Percentiles rank a stretch among this genome's conserved stretches.
These are phyloP conservation scores for Suncus etruscus DNA, from an alignment of 2,113 vertebrate species.

Conservation along the genomic window DNA sequence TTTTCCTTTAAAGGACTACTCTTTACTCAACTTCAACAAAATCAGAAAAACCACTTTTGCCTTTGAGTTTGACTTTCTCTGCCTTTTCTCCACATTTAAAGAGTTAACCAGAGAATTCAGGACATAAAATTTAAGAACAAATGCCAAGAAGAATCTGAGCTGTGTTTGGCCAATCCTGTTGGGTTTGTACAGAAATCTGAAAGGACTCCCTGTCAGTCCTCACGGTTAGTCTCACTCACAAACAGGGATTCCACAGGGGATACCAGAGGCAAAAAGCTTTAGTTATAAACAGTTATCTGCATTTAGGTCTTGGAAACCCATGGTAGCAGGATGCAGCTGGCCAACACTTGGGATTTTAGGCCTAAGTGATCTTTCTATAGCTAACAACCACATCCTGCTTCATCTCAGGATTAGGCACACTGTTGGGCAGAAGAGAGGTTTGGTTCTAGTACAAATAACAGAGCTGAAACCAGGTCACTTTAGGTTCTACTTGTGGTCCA, in stretches of 20 bases:
- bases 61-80: slow-evolving; percentile 21
- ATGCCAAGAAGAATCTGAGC: background rate
- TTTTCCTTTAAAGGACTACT: slow-evolving; percentile 5
- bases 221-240: background rate
- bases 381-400: background rate
- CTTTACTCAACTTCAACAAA: slow-evolving; percentile 16
- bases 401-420: background rate
- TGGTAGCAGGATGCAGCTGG: background rate
- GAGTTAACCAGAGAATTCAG: background rate
- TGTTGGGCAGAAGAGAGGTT: background rate
- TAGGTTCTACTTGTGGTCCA: background rate
- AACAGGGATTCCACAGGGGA: background rate
- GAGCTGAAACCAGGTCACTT: background rate
- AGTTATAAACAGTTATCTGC: background rate
- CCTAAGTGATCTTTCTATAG: background rate
- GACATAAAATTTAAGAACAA: background rate
- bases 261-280: background rate
- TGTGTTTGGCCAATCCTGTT: background rate
- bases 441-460: background rate
- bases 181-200: background rate
- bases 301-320: background rate
- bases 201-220: background rate
- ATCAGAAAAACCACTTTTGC: background rate
- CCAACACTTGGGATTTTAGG: background rate
- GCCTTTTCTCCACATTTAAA: background rate